Evolutionary conservation across 2,113 vertebrate species (phyloP).

Genomic region (Chaenogobius annularis): DNA sequence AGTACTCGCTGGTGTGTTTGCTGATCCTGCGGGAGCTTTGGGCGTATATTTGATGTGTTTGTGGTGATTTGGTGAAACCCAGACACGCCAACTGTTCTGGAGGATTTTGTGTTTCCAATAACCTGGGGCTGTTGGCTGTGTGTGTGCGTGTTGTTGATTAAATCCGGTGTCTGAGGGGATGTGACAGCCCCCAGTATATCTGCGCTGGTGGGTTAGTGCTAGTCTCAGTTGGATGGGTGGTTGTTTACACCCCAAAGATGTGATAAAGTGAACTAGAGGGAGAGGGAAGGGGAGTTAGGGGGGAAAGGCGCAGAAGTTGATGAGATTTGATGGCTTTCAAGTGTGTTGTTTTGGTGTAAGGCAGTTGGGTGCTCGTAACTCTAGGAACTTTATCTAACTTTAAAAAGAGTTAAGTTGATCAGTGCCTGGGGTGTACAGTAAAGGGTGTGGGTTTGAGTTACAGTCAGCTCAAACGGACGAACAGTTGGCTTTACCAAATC

Average conservation of each 20-base stretch:
- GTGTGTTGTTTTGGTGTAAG: conserved; percentile 37
- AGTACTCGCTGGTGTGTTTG: conserved; percentile 33
- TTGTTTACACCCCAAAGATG: conserved; percentile 57
- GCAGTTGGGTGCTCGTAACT: conserved; percentile 27
- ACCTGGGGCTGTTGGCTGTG: conserved; percentile 41
- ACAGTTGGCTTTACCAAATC: conserved; percentile 47
- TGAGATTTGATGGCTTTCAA: conserved; percentile 51
- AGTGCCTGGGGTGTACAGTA: conserved; percentile 12
- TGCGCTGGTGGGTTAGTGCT: conserved; percentile 29
- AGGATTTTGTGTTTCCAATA: conserved; percentile 53
- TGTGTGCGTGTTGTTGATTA: conserved; percentile 50
- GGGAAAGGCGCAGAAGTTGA: conserved; percentile 35
- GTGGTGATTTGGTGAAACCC: conserved; percentile 40
- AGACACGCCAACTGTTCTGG: conserved; percentile 47
- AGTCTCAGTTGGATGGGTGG: conserved; percentile 33
- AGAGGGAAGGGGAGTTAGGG: conserved; percentile 29
- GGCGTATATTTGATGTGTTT: conserved; percentile 50
- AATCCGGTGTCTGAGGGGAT: conserved; percentile 56
- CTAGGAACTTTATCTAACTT: conserved; percentile 27
- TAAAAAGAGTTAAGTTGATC: conserved; percentile 24
- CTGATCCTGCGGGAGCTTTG: conserved; percentile 30
- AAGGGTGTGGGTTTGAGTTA: neutral
- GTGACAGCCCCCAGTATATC: conserved; percentile 49
- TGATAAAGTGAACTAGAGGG: conserved; percentile 43
- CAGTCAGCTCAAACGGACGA: neutral